phyloP scores from a whole-genome alignment of 2,113 vertebrate genomes.

The Regulus satrapa region DNA sequence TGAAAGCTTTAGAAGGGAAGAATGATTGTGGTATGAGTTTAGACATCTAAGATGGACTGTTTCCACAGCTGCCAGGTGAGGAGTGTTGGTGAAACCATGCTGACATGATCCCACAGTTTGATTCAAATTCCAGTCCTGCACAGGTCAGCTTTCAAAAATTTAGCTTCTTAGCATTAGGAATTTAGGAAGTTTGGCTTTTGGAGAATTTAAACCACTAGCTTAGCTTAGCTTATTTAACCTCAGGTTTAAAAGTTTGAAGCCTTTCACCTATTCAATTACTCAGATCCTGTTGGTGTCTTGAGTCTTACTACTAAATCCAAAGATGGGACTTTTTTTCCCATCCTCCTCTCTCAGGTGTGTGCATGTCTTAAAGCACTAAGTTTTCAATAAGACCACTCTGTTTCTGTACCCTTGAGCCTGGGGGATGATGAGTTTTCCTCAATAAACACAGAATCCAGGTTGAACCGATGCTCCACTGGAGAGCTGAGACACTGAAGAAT shows the following conservation, averaged over 20 bases:
- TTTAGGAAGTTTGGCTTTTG: background rate
- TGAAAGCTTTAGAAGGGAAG: background rate
- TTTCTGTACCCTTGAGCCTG: background rate
- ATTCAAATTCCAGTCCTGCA: background rate
- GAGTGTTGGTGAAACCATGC: background rate
- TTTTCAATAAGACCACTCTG: background rate
- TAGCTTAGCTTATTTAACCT: background rate
- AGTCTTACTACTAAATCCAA: background rate
- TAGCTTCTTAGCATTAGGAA: background rate
- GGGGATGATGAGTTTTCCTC: background rate
- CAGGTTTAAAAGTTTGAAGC: background rate
- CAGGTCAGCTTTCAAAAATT: background rate
- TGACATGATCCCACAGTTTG: background rate
- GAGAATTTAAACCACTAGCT: background rate
- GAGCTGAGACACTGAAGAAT: background rate
- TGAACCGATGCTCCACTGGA: background rate
- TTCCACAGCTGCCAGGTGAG: background rate
- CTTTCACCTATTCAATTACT: background rate
- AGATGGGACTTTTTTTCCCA: rapidly evolving
- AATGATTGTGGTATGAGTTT: background rate
- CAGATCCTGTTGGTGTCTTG: background rate
- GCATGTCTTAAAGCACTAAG: background rate
- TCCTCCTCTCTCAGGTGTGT: rapidly evolving
- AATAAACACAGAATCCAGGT: background rate
- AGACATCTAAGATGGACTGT: background rate